phyloP scores from a whole-genome alignment of 2,888 invertebrate genomes.

The Cataglyphis livida region DNA sequence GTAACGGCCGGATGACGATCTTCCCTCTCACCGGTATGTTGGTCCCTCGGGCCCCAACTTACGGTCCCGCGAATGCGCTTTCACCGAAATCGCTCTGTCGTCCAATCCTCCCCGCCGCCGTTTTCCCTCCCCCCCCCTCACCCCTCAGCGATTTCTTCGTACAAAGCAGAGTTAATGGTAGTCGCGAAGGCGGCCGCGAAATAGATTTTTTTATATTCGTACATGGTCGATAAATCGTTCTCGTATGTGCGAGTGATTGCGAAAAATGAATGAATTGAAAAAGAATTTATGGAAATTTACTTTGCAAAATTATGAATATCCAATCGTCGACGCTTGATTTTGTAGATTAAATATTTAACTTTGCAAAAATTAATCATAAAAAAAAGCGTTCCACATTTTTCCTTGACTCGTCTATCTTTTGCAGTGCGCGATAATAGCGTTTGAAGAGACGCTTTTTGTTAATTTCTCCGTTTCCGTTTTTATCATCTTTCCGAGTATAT shows the following conservation, averaged over 20 bases:
- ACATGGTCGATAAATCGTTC: background rate
- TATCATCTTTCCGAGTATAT: background rate
- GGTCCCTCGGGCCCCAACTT: background rate
- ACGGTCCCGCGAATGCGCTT: slow-evolving; percentile 22
- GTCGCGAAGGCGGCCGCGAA: slow-evolving; percentile 14
- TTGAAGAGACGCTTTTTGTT: background rate
- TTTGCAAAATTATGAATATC: background rate
- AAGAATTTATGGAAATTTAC: background rate
- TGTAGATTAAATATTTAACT: background rate
- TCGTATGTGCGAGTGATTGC: background rate
- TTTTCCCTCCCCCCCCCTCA: background rate
- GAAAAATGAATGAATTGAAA: background rate
- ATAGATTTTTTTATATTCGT: background rate
- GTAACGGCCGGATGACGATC: slow-evolving; percentile 1
- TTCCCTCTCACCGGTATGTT: background rate
- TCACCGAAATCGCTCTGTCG: slow-evolving; percentile 4
- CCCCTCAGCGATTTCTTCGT: slow-evolving; percentile 15
- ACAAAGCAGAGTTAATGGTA: slow-evolving; percentile 24
- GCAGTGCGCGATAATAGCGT: background rate
- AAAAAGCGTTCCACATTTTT: background rate
- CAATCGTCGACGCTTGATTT: background rate
- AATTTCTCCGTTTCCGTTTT: background rate
- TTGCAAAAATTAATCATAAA: slow-evolving; percentile 8
- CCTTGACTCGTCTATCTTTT: background rate
- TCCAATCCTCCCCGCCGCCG: background rate